Percentiles rank a stretch among this genome's conserved stretches.
Evolutionary conservation across 2,797 vertebrate species (phyloP).

Genomic region (Columba guinea): DNA sequence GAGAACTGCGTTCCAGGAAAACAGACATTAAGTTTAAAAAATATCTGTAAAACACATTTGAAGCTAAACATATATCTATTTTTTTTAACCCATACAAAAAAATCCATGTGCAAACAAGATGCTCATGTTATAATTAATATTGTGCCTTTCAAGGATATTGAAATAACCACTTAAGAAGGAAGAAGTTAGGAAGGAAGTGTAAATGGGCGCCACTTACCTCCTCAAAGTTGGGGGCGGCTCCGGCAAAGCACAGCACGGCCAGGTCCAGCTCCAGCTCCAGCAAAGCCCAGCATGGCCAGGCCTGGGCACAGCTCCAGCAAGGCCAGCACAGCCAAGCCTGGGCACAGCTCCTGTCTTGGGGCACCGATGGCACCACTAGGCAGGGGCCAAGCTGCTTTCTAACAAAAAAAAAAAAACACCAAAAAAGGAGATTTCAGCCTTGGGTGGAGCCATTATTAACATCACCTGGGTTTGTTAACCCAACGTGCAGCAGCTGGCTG

Average conservation of each 20-base stretch:
- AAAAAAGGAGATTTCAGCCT: background rate
- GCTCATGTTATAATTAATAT: background rate
- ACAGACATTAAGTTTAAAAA: background rate
- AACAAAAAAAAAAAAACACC: too few species aligned
- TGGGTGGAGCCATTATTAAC: background rate
- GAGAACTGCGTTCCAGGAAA: background rate
- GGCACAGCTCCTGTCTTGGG: too few species aligned
- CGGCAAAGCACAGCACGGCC: too few species aligned
- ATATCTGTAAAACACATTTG: background rate
- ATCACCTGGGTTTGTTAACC: too few species aligned
- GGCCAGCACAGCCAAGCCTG: too few species aligned
- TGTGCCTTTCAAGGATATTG: background rate
- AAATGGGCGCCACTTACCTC: accelerated
- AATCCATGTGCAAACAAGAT: background rate
- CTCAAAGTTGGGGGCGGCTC: background rate
- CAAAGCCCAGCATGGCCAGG: too few species aligned
- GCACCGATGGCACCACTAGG: too few species aligned
- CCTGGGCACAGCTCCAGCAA: too few species aligned
- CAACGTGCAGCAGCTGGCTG: background rate
- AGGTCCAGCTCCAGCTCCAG: too few species aligned
- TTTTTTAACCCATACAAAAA: background rate
- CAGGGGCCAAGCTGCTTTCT: accelerated
- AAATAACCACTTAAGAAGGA: background rate
- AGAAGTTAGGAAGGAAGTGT: accelerated
- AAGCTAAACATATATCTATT: background rate